A percentile compares a stretch with the other conserved stretches of the same genome.
Evolutionary conservation across 2,797 vertebrate genomes (phyloP).

Genomic region (Pipistrellus kuhlii): DNA sequence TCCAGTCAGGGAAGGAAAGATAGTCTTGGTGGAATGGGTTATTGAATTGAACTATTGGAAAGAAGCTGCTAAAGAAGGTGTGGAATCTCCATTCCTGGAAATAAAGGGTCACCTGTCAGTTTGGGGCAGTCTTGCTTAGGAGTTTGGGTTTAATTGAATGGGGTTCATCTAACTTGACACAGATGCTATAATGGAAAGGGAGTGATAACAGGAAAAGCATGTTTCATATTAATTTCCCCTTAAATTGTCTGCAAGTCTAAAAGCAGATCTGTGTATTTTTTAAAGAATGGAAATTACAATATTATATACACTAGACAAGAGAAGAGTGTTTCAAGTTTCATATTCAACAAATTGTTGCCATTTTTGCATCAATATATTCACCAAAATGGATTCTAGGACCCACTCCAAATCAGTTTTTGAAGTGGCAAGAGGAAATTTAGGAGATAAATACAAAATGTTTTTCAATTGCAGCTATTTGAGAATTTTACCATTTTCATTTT

Average conservation of each 20-base stretch:
- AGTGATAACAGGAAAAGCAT: background rate
- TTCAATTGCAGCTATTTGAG: constrained; percentile 3
- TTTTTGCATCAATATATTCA: constrained; percentile 15
- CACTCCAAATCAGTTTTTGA: constrained; percentile 18
- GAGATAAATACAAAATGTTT: constrained; percentile 19
- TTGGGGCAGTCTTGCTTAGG: background rate
- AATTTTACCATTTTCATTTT: constrained; percentile 32
- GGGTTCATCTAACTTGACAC: background rate
- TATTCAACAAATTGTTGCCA: constrained; percentile 13
- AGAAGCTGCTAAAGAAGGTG: background rate
- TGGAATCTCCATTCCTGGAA: background rate
- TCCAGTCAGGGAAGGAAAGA: constrained; percentile 13
- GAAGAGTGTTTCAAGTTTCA: background rate
- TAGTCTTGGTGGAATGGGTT: background rate
- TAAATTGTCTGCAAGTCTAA: background rate
- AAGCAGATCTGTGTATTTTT: background rate
- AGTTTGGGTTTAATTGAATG: background rate
- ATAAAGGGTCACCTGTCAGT: background rate
- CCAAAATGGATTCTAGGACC: background rate
- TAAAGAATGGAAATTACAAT: background rate
- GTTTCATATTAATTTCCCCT: background rate
- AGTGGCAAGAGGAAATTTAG: background rate
- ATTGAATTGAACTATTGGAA: background rate
- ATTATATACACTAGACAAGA: background rate
- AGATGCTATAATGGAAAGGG: background rate